Evolutionary conservation across 1,140 invertebrate species (phyloP), one percentile per base, ranked within the genome.

Genomic region (Lasioglossum baleicum): DNA sequence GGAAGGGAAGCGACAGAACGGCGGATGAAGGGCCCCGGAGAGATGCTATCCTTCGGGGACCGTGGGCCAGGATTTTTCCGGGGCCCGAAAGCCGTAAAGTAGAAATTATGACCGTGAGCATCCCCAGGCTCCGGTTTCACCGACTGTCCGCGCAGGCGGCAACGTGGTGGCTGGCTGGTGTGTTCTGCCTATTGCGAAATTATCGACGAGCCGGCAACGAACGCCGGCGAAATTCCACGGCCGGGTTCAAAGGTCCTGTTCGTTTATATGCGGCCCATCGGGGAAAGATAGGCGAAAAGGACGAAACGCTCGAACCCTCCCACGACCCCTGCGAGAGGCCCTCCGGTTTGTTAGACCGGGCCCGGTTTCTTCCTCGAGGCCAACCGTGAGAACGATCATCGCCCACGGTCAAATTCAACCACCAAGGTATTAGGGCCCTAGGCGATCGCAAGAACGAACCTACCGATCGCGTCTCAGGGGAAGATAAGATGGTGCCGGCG

Each of bases 341-440:
- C 51, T 65, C 72, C 65, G 64, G 31, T 64, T 80, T 66, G 64
- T 8, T 20, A 61, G 77, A 64, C 48, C 40, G 66, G 48, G 44
- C 44, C 63, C 22, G 64, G 64, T 73, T 84, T 60, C 66, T 75
- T 53, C 76, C 81, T 79, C 70, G 51, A 51, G 78, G 60, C 73
- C 63, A 66, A 90, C 70, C 89, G 90, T 90, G 90, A 90, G 90
- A 90, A 90, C 67, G 71, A 78, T 83, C 60, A 67, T 88, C 83
- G 87, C 85, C 84, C 80, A 86, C 83, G 88, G 87, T 88, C 88
- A 88, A 88, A 88, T 88, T 84, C 80, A 74, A 81, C 75, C 77
- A 74, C 70, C 44, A 6, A 13, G 44, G 87, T 90, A 91, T 88
- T 90, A 91, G 90, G 90, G 74, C 77, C 66, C 70, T 87, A 91